Conservation (phyloP, 2,113 vertebrate genomes). For the Scartelaos histophorus region DNA sequence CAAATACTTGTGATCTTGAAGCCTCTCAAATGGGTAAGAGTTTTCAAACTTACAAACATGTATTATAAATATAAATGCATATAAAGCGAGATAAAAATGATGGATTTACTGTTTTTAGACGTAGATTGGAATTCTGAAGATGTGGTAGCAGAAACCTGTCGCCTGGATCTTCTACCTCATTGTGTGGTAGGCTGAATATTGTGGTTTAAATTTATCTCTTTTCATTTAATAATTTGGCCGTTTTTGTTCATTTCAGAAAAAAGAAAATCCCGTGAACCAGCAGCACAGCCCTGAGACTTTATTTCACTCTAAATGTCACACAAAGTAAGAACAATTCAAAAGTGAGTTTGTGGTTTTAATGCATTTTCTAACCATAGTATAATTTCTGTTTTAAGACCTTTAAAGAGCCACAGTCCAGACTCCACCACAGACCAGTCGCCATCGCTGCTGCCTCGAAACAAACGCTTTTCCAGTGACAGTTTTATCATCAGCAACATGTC, state of each 20-base stretch:
- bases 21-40: conserved; percentile 64
- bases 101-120: conserved; percentile 24
- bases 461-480: conserved; percentile 30
- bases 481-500: conserved; percentile 7
- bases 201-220: neutral
- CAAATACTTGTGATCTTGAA: conserved; percentile 86
- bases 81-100: neutral
- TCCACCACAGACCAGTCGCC: conserved; percentile 62
- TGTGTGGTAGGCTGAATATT: conserved; percentile 60
- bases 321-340: conserved; percentile 37
- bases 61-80: neutral
- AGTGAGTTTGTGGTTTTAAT: neutral
- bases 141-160: conserved; percentile 87
- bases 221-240: neutral
- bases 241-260: conserved; percentile 25
- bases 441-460: conserved; percentile 70
- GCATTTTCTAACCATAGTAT: neutral
- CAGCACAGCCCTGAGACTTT: neutral
- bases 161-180: conserved; percentile 62
- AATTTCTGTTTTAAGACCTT: conserved; percentile 17
- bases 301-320: neutral
- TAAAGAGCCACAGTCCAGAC: conserved; percentile 30
- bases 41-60: neutral
- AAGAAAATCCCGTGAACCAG: neutral
- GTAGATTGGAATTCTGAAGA: conserved; percentile 24